These are phyloP conservation scores for Holacanthus passer DNA, from an alignment of 2,113 vertebrate species.

Conservation along the genomic window DNA sequence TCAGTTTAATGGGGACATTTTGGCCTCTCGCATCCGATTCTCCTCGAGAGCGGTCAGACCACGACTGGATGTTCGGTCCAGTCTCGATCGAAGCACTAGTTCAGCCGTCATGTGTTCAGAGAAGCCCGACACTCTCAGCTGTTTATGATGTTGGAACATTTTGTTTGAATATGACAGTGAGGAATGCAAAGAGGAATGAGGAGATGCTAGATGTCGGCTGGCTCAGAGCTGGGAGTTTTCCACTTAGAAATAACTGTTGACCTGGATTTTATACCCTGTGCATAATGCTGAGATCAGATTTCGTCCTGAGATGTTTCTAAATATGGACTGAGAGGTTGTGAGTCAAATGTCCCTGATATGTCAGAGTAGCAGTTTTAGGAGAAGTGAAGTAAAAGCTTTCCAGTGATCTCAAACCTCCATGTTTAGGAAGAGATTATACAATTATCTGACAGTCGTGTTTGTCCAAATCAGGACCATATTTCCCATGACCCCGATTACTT, in stretches of 20 bases:
- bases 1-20: constrained; percentile 5
- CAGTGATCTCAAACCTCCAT: background rate
- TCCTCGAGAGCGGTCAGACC: background rate
- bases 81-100: background rate
- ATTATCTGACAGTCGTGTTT: background rate
- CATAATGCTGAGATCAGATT: constrained; percentile 48
- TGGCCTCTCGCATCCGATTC: background rate
- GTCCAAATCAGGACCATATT: constrained; percentile 23
- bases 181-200: constrained; percentile 25
- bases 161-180: constrained; percentile 39
- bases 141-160: constrained; percentile 35
- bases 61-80: background rate
- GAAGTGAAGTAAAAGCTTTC: background rate
- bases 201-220: constrained; percentile 28
- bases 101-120: background rate
- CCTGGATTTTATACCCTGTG: constrained; percentile 58
- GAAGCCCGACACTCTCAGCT: constrained; percentile 34
- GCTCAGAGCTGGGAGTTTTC: constrained; percentile 59
- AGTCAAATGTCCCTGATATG: constrained; percentile 30
- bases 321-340: constrained; percentile 19
- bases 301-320: constrained; percentile 62
- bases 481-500: constrained; percentile 31
- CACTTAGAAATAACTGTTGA: constrained; percentile 62
- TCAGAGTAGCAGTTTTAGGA: background rate
- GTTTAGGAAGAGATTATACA: constrained; percentile 23